Evolutionary conservation across 2,113 vertebrate genomes (phyloP).

Genomic region (Daboia siamensis): DNA sequence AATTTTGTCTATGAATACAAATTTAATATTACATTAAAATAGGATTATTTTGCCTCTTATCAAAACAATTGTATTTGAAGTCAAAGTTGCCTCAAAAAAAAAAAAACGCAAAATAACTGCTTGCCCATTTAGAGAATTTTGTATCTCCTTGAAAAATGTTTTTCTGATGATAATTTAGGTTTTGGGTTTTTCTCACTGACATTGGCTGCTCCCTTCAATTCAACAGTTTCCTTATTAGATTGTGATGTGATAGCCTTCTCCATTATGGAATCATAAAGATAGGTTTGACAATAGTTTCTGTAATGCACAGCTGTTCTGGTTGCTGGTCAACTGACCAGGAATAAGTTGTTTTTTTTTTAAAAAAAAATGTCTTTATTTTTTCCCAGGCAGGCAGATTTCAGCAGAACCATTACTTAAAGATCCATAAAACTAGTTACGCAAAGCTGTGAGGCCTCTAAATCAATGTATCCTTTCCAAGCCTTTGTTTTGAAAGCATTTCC

Average conservation of each 20-base stretch:
- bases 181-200: not conserved
- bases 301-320: not conserved
- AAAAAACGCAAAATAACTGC: constrained; percentile 17
- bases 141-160: constrained; percentile 4
- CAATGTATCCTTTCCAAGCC: not conserved
- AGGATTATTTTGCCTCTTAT: constrained; percentile 31
- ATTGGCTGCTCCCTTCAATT: not conserved
- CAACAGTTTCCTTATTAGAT: not conserved
- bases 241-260: not conserved
- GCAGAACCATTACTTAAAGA: not conserved
- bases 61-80: constrained; percentile 42
- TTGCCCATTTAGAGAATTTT: constrained; percentile 40
- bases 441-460: not conserved
- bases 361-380: not conserved
- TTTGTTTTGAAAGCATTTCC: not conserved
- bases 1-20: constrained; percentile 40
- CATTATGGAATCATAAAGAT: not conserved
- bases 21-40: constrained; percentile 42
- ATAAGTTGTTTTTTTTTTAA: not conserved
- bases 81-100: not conserved
- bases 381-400: not conserved
- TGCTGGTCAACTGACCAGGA: not conserved
- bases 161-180: not conserved
- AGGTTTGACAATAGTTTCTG: not conserved
- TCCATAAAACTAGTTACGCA: not conserved